Conservation (phyloP, 2,888 invertebrate genomes). For the Doris montereyensis region DNA sequence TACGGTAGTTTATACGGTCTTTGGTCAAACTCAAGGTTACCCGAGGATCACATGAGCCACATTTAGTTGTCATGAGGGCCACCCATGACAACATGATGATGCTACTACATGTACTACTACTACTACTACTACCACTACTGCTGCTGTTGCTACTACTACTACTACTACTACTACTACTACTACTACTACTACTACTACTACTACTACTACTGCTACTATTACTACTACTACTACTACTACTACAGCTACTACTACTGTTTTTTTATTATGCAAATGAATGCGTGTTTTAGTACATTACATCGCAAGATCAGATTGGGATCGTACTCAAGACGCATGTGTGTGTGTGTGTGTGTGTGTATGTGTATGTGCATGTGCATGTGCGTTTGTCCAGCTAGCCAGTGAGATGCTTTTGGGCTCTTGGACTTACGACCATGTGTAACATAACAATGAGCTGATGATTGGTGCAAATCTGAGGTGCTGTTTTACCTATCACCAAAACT, state of each 20-base stretch:
- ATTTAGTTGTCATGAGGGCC: no score
- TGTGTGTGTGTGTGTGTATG: constrained; percentile 18
- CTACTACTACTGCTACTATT: not conserved
- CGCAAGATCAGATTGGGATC: no score
- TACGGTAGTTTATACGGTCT: no score
- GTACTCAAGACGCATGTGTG: no score
- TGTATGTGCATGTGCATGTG: not conserved
- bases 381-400: not conserved
- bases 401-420: not conserved
- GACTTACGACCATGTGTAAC: no score
- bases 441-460: no score
- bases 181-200: not conserved
- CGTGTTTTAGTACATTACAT: no score
- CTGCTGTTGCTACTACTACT: not conserved
- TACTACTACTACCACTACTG: not conserved
- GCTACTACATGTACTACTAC: not conserved
- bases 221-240: not conserved
- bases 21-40: no score
- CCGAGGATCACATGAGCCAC: no score
- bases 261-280: no score
- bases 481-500: no score
- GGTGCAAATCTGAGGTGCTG: no score
- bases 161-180: not conserved
- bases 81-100: not conserved
- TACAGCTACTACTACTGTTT: not conserved